Evolutionary conservation across 1,140 invertebrate species (phyloP).

Genomic region (Steinernema khuongi): DNA sequence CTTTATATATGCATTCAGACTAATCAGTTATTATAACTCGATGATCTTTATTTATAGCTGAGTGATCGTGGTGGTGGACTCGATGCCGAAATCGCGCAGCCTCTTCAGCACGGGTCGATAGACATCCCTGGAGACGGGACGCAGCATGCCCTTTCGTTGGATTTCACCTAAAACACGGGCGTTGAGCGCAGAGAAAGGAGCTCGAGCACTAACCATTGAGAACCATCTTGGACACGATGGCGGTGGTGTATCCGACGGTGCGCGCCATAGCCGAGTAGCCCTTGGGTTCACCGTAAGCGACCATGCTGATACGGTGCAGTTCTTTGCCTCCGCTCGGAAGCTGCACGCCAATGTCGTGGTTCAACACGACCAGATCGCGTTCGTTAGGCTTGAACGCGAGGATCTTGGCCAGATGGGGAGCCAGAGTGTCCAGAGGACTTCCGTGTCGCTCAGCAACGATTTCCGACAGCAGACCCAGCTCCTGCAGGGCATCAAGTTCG

Average conservation of each 20-base stretch:
- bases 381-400: constrained; percentile 75
- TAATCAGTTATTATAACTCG: too few relatives aligned
- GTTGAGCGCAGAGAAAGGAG: constrained; percentile 16
- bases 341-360: constrained; percentile 83
- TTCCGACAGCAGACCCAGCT: constrained; percentile 78
- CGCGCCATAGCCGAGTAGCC: constrained; percentile 94
- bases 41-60: not conserved
- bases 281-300: constrained; percentile 78
- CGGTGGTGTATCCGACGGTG: constrained; percentile 89
- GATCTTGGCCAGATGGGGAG: constrained; percentile 78
- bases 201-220: constrained; percentile 70
- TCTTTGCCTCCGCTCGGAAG: constrained; percentile 77
- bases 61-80: constrained; percentile 48
- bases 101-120: constrained; percentile 62
- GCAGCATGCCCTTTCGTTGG: constrained; percentile 61
- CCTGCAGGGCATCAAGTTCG: constrained; percentile 36
- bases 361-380: constrained; percentile 83
- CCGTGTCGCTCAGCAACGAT: constrained; percentile 69
- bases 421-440: constrained; percentile 83
- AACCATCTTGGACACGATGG: constrained; percentile 93
- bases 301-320: constrained; percentile 79
- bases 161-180: constrained; percentile 61
- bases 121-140: constrained; percentile 61
- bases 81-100: constrained; percentile 61
- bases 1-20: not conserved